Conservation (phyloP, 2,888 invertebrate genomes). For the Aleiodes alternator region DNA sequence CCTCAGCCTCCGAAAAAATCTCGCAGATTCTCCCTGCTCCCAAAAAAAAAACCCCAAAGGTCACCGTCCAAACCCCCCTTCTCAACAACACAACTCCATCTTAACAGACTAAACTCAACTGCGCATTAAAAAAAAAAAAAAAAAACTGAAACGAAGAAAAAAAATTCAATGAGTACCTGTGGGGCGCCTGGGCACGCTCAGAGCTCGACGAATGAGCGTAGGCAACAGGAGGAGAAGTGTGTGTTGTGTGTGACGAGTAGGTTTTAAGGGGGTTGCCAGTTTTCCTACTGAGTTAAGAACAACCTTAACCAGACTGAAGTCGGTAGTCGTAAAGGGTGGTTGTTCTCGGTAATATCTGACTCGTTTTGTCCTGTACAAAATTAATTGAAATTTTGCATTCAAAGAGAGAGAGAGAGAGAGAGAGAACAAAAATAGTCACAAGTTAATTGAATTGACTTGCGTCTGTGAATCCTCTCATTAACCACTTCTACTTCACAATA, state of each 20-base stretch:
- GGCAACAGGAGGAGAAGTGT: constrained; percentile 39
- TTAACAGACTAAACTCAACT: constrained; percentile 17
- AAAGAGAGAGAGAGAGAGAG: no score
- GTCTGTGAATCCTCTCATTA: no score
- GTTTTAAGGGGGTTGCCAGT: constrained; percentile 39
- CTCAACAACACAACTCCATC: background rate
- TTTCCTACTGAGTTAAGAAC: constrained; percentile 28
- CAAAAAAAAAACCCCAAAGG: constrained; percentile 38
- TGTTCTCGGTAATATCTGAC: constrained; percentile 18
- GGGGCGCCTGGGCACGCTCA: constrained; percentile 41
- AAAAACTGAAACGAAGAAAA: constrained; percentile 3
- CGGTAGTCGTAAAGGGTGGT: constrained; percentile 39
- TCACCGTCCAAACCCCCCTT: background rate
- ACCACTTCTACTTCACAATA: no score
- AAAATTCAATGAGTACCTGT: constrained; percentile 35
- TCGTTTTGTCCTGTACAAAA: no score
- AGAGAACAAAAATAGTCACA: background rate
- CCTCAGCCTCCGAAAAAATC: constrained; percentile 23
- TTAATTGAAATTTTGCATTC: background rate
- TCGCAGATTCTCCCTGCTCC: background rate
- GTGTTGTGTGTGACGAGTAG: background rate
- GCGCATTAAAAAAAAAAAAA: constrained; percentile 16
- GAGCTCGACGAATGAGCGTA: constrained; percentile 45
- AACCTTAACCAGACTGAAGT: constrained; percentile 33
- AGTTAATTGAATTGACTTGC: no score